Percentiles rank a stretch among this genome's conserved stretches.
phyloP scores from a whole-genome alignment of 2,113 vertebrate genomes.

The Sarotherodon lohbergeri region DNA sequence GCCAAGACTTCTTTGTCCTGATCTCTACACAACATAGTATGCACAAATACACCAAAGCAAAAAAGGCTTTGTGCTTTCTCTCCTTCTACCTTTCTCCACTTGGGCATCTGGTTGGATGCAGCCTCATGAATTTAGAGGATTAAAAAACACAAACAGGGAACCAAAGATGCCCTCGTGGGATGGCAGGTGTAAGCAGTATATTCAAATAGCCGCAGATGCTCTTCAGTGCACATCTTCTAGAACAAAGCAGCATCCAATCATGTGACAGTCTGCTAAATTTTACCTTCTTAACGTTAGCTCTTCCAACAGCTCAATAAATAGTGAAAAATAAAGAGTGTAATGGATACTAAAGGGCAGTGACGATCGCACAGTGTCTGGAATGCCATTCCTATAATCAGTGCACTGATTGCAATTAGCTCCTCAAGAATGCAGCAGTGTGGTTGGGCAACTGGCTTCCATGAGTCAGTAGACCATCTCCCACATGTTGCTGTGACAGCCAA shows the following conservation, averaged over 20 bases:
- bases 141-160: background rate
- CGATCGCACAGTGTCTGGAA: background rate
- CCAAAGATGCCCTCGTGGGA: background rate
- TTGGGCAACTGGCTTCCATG: background rate
- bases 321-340: background rate
- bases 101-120: background rate
- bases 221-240: background rate
- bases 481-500: background rate
- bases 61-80: background rate
- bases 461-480: background rate
- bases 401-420: background rate
- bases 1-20: background rate
- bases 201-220: background rate
- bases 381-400: background rate
- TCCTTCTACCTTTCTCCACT: background rate
- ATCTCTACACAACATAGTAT: background rate
- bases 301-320: background rate
- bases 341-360: background rate
- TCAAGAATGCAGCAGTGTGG: background rate
- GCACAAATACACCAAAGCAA: background rate
- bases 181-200: background rate
- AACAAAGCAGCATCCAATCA: background rate
- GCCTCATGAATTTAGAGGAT: background rate
- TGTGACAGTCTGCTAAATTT: background rate
- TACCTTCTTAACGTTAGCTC: background rate